Percentiles rank a stretch among this genome's conserved stretches.
These are phyloP conservation scores for Electrophaes corylata DNA, from an alignment of 2,888 invertebrate species.

Conservation along the genomic window DNA sequence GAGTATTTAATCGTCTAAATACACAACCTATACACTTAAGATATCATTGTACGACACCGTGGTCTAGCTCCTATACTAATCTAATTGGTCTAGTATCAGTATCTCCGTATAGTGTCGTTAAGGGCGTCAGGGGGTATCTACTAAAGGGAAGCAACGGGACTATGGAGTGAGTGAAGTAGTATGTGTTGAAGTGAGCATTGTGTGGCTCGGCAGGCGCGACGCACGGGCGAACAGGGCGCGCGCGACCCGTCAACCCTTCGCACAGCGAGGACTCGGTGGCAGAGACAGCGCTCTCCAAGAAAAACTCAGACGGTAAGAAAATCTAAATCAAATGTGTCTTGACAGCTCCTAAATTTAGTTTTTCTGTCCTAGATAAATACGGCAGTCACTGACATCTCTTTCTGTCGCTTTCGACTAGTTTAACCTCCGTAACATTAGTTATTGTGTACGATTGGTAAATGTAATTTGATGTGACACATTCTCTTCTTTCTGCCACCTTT, in stretches of 20 bases:
- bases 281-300: slow-evolving; percentile 91
- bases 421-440: slow-evolving; percentile 51
- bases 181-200: slow-evolving; percentile 75
- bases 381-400: slow-evolving; percentile 65
- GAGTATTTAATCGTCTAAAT: too few species aligned
- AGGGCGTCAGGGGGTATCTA: not conserved
- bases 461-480: slow-evolving; percentile 49
- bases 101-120: not conserved
- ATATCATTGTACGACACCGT: not conserved
- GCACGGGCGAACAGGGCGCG: slow-evolving; percentile 69
- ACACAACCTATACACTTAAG: not conserved
- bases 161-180: slow-evolving; percentile 37
- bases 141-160: slow-evolving; percentile 8
- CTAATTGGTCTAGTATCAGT: too few species aligned
- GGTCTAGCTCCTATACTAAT: not conserved
- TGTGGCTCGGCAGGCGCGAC: slow-evolving; percentile 80
- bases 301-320: slow-evolving; percentile 93
- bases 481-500: slow-evolving; percentile 45
- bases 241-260: slow-evolving; percentile 85
- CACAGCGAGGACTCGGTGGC: slow-evolving; percentile 93
- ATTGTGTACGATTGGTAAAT: slow-evolving; percentile 48
- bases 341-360: slow-evolving; percentile 50
- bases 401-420: slow-evolving; percentile 68
- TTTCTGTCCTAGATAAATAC: slow-evolving; percentile 59
- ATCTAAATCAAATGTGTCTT: slow-evolving; percentile 43